Evolutionary conservation across 2,113 vertebrate genomes (phyloP).

Genomic region (Halichoeres trimaculatus): DNA sequence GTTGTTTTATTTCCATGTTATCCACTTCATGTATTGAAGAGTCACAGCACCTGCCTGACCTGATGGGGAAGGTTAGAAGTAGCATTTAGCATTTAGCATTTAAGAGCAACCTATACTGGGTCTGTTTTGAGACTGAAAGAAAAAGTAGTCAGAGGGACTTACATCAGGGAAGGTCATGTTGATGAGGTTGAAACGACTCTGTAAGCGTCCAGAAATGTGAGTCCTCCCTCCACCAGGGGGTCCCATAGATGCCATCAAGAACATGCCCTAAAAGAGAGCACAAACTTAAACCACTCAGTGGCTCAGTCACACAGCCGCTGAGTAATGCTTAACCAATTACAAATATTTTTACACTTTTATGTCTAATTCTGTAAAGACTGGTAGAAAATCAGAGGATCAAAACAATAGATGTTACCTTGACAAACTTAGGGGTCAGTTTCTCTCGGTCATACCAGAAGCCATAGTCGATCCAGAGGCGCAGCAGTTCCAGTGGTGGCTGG

Average conservation of each 20-base stretch:
- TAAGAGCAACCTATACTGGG: no score
- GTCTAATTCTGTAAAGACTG: not conserved
- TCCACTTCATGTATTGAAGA: constrained; percentile 5
- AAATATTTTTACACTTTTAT: not conserved
- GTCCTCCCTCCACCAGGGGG: constrained; percentile 91
- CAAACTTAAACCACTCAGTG: not conserved
- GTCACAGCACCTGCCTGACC: not conserved
- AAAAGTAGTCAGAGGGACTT: constrained; percentile 55
- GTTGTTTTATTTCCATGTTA: not conserved
- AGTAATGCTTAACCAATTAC: not conserved
- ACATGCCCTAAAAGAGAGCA: constrained; percentile 84
- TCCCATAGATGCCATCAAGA: constrained; percentile 90
- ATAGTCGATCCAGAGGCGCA: constrained; percentile 91
- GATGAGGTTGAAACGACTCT: constrained; percentile 92
- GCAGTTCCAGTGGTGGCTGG: constrained; percentile 90
- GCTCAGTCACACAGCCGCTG: no score
- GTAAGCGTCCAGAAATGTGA: constrained; percentile 86
- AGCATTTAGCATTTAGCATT: no score
- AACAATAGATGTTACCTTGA: constrained; percentile 83
- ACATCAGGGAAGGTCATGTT: constrained; percentile 93
- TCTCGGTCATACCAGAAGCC: constrained; percentile 91
- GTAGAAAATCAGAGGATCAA: not conserved
- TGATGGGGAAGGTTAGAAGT: no score
- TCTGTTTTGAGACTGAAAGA: not conserved
- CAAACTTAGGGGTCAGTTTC: constrained; percentile 86